A percentile compares a stretch with the other conserved stretches of the same genome.
phyloP scores from a whole-genome alignment of 2,888 invertebrate species.

The Xanthia icteritia region DNA sequence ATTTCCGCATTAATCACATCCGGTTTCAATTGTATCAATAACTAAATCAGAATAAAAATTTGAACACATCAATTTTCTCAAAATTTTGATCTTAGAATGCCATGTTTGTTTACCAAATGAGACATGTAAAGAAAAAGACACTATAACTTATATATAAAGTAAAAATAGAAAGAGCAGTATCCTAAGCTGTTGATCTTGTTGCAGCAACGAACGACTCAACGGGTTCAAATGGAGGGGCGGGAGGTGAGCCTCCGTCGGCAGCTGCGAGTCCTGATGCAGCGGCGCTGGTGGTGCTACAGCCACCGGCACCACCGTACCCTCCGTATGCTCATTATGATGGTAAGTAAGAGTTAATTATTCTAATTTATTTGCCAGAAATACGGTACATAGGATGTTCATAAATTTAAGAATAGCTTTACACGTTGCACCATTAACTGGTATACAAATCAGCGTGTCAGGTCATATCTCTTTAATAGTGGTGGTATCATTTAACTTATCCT shows the following conservation, averaged over 20 bases:
- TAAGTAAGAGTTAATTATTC: conserved; percentile 67
- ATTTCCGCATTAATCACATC: not conserved
- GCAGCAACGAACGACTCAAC: conserved; percentile 88
- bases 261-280: conserved; percentile 88
- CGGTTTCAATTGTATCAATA: not conserved
- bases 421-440: too few species aligned
- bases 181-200: conserved; percentile 26
- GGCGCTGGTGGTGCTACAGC: conserved; percentile 86
- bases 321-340: conserved; percentile 88
- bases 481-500: not conserved
- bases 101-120: conserved; percentile 1
- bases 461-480: not conserved
- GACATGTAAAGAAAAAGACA: conserved; percentile 18
- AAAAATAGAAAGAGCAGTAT: not conserved
- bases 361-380: too few species aligned
- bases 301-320: conserved; percentile 87
- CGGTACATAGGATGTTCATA: too few species aligned
- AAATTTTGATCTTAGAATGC: rapidly evolving
- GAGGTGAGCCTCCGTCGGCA: conserved; percentile 87
- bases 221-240: conserved; percentile 84
- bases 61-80: not conserved
- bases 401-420: too few species aligned
- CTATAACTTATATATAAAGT: conserved; percentile 11
- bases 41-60: not conserved
- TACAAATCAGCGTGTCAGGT: too few species aligned